These are phyloP conservation scores for Holocentrus rufus DNA, from an alignment of 2,797 vertebrate genomes.

Conservation along the genomic window DNA sequence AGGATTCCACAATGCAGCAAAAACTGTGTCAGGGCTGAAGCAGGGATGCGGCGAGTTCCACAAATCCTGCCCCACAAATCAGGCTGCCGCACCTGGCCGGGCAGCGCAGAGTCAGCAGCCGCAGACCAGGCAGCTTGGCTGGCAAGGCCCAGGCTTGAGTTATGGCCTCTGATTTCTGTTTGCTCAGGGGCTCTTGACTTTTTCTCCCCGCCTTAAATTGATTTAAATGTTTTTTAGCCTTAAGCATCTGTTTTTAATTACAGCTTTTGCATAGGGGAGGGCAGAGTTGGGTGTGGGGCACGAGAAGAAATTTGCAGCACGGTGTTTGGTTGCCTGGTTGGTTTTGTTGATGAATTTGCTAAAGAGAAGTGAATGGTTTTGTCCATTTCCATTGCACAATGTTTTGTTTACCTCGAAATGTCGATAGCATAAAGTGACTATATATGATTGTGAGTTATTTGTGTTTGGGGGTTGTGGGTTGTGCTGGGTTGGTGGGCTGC, in stretches of 20 bases:
- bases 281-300: slow-evolving; percentile 23
- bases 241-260: slow-evolving; percentile 68
- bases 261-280: slow-evolving; percentile 42
- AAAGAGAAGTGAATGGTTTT: slow-evolving; percentile 7
- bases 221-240: slow-evolving; percentile 71
- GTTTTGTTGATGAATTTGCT: slow-evolving; percentile 30
- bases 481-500: not conserved
- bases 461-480: slow-evolving; percentile 16
- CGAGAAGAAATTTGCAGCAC: slow-evolving; percentile 36
- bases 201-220: slow-evolving; percentile 47
- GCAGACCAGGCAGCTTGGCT: slow-evolving; percentile 40
- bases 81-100: slow-evolving; percentile 45
- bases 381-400: not conserved
- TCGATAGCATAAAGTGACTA: slow-evolving; percentile 9
- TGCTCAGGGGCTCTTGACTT: slow-evolving; percentile 45
- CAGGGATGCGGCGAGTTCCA: slow-evolving; percentile 17
- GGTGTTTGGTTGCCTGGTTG: slow-evolving; percentile 31
- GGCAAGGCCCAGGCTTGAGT: slow-evolving; percentile 67
- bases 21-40: slow-evolving; percentile 19
- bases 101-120: slow-evolving; percentile 59
- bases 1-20: slow-evolving; percentile 47
- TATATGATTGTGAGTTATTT: slow-evolving; percentile 3
- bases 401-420: not conserved
- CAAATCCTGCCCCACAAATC: slow-evolving; percentile 62
- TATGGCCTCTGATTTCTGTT: slow-evolving; percentile 74